These are phyloP conservation scores for Chrysopa pallens DNA, from an alignment of 1,140 invertebrate species.

Conservation along the genomic window DNA sequence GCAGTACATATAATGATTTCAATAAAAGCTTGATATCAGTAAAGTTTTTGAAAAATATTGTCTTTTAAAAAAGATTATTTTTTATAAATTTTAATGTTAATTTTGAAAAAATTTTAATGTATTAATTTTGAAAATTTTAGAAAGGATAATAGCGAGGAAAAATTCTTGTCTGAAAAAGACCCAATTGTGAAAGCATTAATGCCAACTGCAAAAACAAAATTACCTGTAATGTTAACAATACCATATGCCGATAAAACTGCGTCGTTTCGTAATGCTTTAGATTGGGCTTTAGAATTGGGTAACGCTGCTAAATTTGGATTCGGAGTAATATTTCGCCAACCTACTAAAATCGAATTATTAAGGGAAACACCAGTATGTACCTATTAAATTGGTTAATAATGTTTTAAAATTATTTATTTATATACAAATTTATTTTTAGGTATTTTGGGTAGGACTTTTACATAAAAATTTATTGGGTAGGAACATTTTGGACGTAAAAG, in stretches of 20 bases:
- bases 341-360: slow-evolving; percentile 14
- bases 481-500: slow-evolving; percentile 16
- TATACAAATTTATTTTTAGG: slow-evolving; percentile 7
- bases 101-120: too few species aligned
- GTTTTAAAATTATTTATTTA: background rate
- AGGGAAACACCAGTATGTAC: slow-evolving; percentile 15
- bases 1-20: too few species aligned
- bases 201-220: background rate
- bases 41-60: too few species aligned
- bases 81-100: too few species aligned
- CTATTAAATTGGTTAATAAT: background rate
- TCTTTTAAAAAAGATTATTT: too few species aligned
- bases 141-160: background rate
- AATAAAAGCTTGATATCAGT: too few species aligned
- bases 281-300: slow-evolving; percentile 16
- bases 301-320: slow-evolving; percentile 14
- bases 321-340: slow-evolving; percentile 16
- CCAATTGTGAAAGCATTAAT: background rate
- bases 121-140: background rate
- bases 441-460: slow-evolving; percentile 17
- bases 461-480: slow-evolving; percentile 18
- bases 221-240: background rate
- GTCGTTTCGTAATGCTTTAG: slow-evolving; percentile 3
- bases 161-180: background rate
- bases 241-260: background rate